Evolutionary conservation across 2,888 invertebrate species (phyloP), one percentile per base, ranked within the genome.

Genomic region (Drosophila lutescens): DNA sequence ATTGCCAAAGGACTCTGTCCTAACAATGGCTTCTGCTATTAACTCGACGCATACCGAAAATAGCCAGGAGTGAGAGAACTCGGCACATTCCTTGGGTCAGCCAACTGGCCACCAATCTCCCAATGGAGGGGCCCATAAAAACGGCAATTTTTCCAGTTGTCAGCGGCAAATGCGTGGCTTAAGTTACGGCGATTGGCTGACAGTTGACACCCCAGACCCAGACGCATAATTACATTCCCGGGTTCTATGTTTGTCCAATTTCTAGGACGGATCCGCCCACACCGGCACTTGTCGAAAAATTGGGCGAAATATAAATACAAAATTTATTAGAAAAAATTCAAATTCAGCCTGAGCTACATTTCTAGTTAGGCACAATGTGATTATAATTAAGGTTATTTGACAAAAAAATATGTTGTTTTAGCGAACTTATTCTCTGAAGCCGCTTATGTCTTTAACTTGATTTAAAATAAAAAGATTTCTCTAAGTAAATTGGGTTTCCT

Each of bases 141-240:
- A 75, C 76, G 84, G 86, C 86, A 88, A 84, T 84, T 84, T 84
- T 88, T 84, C 88, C 83, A 84, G 88, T 84, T 84, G 83, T 84
- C 83, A 84, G 83, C 83, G 83, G 84, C 88, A 84, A 84, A 80
- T 74, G 86, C 84, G 84, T 76, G 86, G 84, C 83, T 76, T 82
- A 83, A 83, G 80, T 86, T 86, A 86, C 83, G 88, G 84, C 88
- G 75, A 85, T 85, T 85, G 88, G 86, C 82, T 82, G 87, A 81
- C 87, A 82, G 85, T 85, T 87, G 79, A 82, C 83, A 82, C 80
- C 80, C 79, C 72, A 55, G 62, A 40, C 72, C 60, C 77, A 79
- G 72, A 57, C 82, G 88, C 83, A 87, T 84, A 84, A 84, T 84
- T 84, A 83, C 80, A 49, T 49, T 58, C 61, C 49, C 49, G 49